Percentiles rank a stretch among this genome's conserved stretches.
These are phyloP conservation scores for Archaeoteleia sp. DNA, from an alignment of 2,888 invertebrate genomes.

Conservation along the genomic window DNA sequence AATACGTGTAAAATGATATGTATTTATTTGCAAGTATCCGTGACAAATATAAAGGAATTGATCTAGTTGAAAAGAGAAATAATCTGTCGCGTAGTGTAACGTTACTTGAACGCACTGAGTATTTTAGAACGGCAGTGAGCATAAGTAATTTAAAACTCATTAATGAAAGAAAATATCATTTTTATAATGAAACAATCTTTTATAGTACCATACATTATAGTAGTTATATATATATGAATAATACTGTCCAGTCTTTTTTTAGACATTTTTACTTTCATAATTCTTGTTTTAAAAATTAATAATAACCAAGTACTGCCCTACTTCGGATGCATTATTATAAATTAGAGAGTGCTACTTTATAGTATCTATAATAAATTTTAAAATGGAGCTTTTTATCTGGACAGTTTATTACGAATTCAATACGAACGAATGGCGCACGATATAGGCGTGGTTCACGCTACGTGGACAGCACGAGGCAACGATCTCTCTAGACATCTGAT, in stretches of 20 bases:
- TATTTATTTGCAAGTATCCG: slow-evolving; percentile 15
- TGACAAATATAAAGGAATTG: slow-evolving; percentile 18
- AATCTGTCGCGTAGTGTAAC: slow-evolving; percentile 2
- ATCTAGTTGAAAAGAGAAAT: slow-evolving; percentile 21
- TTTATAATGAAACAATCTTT: not conserved
- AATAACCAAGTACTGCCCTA: not conserved
- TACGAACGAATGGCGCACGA: no score
- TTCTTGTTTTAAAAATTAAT: not conserved
- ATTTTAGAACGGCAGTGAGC: not conserved
- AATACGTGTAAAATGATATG: slow-evolving; percentile 17
- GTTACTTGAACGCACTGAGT: not conserved
- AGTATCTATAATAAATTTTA: not conserved
- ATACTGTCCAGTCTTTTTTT: not conserved
- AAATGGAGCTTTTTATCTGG: slow-evolving; percentile 3
- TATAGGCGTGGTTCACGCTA: slow-evolving; percentile 63
- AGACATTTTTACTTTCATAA: not conserved
- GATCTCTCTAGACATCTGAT: slow-evolving; percentile 21
- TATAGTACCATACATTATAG: no score
- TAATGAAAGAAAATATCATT: not conserved
- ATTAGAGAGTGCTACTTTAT: slow-evolving; percentile 1
- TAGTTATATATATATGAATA: not conserved
- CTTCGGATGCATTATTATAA: no score
- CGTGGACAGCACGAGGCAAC: slow-evolving; percentile 8
- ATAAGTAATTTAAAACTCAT: not conserved
- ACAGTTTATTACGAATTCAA: slow-evolving; percentile 22